phyloP scores from a whole-genome alignment of 2,888 invertebrate genomes.

The Pachliopta kotzebuea region DNA sequence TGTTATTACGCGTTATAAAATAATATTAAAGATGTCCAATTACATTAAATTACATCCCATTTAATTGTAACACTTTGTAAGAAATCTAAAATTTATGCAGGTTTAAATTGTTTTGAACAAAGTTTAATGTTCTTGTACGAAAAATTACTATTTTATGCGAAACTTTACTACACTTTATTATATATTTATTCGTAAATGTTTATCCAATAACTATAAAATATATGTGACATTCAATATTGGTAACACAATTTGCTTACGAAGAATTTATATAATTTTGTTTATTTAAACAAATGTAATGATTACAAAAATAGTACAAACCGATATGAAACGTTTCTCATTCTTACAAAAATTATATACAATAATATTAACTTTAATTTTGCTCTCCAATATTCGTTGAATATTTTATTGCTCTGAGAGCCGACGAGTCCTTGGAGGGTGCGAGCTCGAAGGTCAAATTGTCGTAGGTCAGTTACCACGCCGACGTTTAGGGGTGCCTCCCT shows the following conservation, averaged over 20 bases:
- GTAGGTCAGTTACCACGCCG: constrained; percentile 23
- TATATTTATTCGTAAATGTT: neutral
- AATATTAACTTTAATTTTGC: neutral
- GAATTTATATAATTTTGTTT: neutral
- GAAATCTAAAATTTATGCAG: too few species aligned
- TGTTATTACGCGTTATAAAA: too few species aligned
- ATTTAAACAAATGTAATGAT: neutral
- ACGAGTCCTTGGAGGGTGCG: constrained; percentile 20
- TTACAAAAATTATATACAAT: neutral
- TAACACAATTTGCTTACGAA: neutral
- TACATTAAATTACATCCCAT: too few species aligned
- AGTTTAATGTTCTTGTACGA: too few species aligned
- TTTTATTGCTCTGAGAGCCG: constrained; percentile 17
- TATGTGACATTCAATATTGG: too few species aligned
- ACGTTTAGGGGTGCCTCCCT: constrained; percentile 1
- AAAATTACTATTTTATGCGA: neutral
- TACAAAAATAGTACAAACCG: neutral
- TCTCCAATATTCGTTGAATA: constrained; percentile 22
- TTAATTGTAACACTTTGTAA: too few species aligned
- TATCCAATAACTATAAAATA: neutral
- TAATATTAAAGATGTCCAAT: too few species aligned
- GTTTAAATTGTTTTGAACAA: too few species aligned
- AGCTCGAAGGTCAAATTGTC: constrained; percentile 23
- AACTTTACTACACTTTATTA: neutral
- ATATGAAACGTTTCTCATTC: neutral